Base-by-base conservation (phyloP, 2,797 vertebrate species). In the Tadarida brasiliensis region DNA sequence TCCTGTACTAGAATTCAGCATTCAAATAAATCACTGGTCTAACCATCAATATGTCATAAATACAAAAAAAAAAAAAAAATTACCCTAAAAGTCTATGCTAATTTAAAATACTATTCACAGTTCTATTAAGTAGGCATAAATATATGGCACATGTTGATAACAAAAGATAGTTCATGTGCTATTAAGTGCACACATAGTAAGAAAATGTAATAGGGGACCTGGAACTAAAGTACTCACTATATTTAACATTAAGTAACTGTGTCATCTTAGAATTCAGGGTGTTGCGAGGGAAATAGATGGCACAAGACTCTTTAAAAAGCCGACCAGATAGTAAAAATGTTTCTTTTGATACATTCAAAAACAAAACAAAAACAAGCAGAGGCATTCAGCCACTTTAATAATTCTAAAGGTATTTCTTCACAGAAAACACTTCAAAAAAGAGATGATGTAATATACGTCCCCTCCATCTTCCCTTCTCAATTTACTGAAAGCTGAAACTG, bases 31-130 rank as follows among this genome's bases (percentile, higher is more conserved):
- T 78, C 49, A 35, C 12, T 51, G 35, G 51, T 90, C 30, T 82
- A 56, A 61, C 8, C 14, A 74, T 80, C 44, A 67, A 68, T 67
- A 20, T 54, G 77, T 76, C 35, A n/a, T 68, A 35, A 76, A 61
- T 73, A 6, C 16, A 73, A 77, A 83, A 91, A 63, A 71, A 63
- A 71, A 71, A 24, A 24, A 22, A 51, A 11, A 83, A 70, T 74
- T 67, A 49, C 59, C 20, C 35, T 73, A 49, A 84, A 94, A 83
- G 7, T 73, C 35, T 61, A 39, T 7, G 80, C 11, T 76, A 77
- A 85, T 82, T 91, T 95, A 82, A 93, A 95, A 51, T 65, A 63
- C 5, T 59, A 67, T n/a, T 70, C 15, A n/a, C 59, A 88, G 39
- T 88, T 77, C 33, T 68, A 28, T 39, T 89, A 82, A 84, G 26